Conservation (phyloP, 2,113 vertebrate genomes). For the Dascyllus trimaculatus region DNA sequence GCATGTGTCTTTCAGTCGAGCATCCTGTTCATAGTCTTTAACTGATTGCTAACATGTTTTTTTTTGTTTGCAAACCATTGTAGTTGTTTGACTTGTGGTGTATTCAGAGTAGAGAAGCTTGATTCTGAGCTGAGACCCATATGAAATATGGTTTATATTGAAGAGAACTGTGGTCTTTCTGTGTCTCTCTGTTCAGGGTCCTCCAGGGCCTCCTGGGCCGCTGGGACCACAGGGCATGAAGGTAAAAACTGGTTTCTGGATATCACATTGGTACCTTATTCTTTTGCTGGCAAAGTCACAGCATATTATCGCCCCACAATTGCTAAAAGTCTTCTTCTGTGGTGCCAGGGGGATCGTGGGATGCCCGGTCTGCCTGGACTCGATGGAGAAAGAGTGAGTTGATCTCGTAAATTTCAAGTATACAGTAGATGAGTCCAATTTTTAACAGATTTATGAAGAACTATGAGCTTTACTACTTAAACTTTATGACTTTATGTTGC, state of each 20-base stretch:
- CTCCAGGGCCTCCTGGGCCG: conserved; percentile 93
- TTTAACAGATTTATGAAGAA: not conserved
- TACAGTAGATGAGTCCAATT: not conserved
- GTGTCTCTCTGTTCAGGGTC: conserved; percentile 71
- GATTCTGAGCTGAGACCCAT: not conserved
- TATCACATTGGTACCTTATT: not conserved
- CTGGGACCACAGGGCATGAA: conserved; percentile 91
- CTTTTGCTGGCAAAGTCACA: not conserved
- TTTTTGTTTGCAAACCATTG: conserved; percentile 24
- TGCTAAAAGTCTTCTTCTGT: conserved; percentile 9
- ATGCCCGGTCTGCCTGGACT: conserved; percentile 90
- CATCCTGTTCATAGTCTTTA: conserved; percentile 10
- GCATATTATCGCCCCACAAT: not conserved
- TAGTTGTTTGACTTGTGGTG: not conserved
- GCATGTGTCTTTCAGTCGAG: conserved; percentile 55
- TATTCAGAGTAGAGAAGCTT: not conserved
- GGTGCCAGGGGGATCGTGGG: conserved; percentile 91
- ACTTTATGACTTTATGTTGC: not conserved
- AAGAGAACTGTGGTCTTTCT: not conserved
- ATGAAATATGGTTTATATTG: not conserved
- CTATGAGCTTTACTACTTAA: no score
- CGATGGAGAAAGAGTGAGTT: conserved; percentile 94
- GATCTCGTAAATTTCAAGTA: not conserved
- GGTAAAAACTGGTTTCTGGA: conserved; percentile 78
- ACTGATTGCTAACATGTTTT: conserved; percentile 36